A percentile compares a stretch with the other conserved stretches of the same genome.
phyloP scores from a whole-genome alignment of 2,113 vertebrate species.

The Trematocara macrostoma region DNA sequence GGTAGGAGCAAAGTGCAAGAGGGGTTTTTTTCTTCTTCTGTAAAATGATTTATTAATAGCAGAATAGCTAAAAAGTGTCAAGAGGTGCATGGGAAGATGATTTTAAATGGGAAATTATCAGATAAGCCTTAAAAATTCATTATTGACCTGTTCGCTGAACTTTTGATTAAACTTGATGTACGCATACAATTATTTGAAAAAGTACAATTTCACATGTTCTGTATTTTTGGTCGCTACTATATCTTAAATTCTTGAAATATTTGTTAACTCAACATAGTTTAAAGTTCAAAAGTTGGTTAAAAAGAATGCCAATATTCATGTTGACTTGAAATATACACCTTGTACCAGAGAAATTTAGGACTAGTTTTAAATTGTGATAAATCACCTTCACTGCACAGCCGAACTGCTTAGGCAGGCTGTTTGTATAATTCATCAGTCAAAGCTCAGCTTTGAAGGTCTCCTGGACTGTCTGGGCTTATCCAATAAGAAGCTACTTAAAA shows the following conservation, averaged over 20 bases:
- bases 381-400: not conserved
- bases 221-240: not conserved
- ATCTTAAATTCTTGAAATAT: not conserved
- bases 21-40: not conserved
- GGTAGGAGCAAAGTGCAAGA: not conserved
- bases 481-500: not conserved
- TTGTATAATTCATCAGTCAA: not conserved
- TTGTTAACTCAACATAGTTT: not conserved
- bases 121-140: not conserved
- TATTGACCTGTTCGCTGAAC: not conserved
- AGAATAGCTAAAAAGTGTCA: not conserved
- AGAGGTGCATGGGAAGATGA: not conserved
- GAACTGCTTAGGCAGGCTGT: not conserved
- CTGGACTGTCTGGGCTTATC: not conserved
- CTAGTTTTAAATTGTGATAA: not conserved
- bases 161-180: not conserved
- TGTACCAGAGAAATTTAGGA: not conserved
- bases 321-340: not conserved
- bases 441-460: not conserved
- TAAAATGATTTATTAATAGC: not conserved
- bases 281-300: not conserved
- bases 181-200: not conserved
- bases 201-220: not conserved
- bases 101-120: not conserved
- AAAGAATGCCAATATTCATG: not conserved